These are phyloP conservation scores for Discoglossus pictus DNA, from an alignment of 2,797 vertebrate species.

Conservation along the genomic window DNA sequence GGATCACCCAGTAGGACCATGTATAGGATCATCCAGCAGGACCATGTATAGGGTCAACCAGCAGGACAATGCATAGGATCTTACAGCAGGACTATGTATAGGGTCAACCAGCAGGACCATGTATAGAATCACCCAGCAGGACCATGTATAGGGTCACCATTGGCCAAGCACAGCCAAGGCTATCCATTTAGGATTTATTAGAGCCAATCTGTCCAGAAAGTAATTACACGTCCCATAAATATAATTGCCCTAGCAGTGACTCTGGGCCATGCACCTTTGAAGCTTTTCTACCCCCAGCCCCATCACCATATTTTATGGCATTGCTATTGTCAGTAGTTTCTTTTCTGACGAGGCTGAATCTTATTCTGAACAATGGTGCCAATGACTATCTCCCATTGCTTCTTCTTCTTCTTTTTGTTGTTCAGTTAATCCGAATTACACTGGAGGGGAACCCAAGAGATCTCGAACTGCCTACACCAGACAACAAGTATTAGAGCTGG, in stretches of 20 bases:
- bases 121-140: conserved; percentile 55
- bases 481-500: conserved; percentile 97
- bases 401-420: conserved; percentile 59
- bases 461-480: conserved; percentile 98
- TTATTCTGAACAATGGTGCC: conserved; percentile 69
- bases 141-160: conserved; percentile 51
- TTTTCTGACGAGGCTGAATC: conserved; percentile 66
- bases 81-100: conserved; percentile 64
- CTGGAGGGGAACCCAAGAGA: conserved; percentile 96
- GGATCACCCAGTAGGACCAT: conserved; percentile 60
- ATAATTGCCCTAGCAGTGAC: conserved; percentile 87
- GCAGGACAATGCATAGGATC: no score
- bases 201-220: conserved; percentile 91
- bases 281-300: conserved; percentile 85
- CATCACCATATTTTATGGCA: conserved; percentile 76
- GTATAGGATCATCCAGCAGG: conserved; percentile 59
- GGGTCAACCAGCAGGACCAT: conserved; percentile 61
- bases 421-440: conserved; percentile 91
- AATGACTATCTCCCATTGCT: conserved; percentile 74
- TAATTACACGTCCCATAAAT: conserved; percentile 98
- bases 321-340: conserved; percentile 71
- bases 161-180: conserved; percentile 27
- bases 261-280: conserved; percentile 90
- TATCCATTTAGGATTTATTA: conserved; percentile 87
- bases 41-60: conserved; percentile 59